A percentile compares a stretch with the other conserved stretches of the same genome.
Conservation (phyloP, 2,888 invertebrate species). For the Drosophila ochracea region DNA sequence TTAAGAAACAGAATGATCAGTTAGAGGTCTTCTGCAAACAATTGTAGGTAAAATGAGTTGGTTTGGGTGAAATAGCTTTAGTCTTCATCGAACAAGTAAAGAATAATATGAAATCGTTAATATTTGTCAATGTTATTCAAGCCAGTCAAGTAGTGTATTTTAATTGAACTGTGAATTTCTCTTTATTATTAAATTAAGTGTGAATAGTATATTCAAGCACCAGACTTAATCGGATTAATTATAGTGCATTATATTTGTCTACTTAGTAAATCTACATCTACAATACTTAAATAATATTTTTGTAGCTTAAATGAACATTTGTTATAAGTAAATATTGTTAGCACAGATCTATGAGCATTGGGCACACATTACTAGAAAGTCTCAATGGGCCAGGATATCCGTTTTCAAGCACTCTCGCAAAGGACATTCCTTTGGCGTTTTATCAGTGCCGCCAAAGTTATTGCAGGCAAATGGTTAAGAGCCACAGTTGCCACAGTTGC, state of each 20-base stretch:
- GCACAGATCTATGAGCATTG: background rate
- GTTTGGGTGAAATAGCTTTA: background rate
- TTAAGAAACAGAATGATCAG: background rate
- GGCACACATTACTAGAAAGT: background rate
- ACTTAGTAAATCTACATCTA: too few species aligned
- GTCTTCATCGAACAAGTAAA: background rate
- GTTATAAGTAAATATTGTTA: background rate
- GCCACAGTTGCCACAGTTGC: conserved; percentile 34
- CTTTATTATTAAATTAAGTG: background rate
- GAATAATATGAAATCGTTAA: background rate
- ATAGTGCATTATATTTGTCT: background rate
- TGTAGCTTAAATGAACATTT: background rate
- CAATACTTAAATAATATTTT: background rate
- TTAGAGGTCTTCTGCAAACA: background rate
- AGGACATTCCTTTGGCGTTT: conserved; percentile 27
- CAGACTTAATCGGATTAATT: background rate
- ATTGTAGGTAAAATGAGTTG: background rate
- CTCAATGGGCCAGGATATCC: conserved; percentile 14
- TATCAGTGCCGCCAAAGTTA: conserved; percentile 49
- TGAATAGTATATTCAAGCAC: background rate
- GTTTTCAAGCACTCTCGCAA: background rate
- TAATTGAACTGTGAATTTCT: background rate
- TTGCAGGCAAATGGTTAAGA: conserved; percentile 40
- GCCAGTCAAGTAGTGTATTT: background rate
- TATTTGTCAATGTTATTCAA: background rate